phyloP scores from a whole-genome alignment of 2,888 invertebrate species.

The Cryptops parisi region DNA sequence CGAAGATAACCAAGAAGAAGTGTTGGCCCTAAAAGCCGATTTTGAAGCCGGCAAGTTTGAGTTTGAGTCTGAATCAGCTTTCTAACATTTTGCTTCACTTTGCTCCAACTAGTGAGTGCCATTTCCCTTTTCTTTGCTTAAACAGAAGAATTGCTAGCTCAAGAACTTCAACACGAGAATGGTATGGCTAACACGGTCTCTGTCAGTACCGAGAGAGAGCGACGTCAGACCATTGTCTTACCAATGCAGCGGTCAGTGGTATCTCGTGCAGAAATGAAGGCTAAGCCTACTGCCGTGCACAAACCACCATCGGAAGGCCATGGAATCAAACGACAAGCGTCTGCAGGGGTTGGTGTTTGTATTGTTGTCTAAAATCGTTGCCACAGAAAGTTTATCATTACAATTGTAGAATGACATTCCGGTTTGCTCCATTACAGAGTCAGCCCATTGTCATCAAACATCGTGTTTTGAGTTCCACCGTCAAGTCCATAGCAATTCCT shows the following conservation, averaged over 20 bases:
- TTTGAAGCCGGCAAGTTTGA: conserved; percentile 1
- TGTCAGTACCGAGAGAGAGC: too few species aligned
- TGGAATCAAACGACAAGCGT: not conserved
- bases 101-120: too few species aligned
- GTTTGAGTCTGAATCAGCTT: not conserved
- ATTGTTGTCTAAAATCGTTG: too few species aligned
- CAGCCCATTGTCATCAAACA: not conserved
- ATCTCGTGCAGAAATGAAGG: too few species aligned
- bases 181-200: too few species aligned
- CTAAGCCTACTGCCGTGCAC: too few species aligned
- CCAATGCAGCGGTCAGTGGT: not conserved
- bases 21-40: conserved; percentile 9
- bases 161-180: too few species aligned
- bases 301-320: too few species aligned
- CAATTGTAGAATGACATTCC: too few species aligned
- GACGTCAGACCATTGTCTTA: not conserved
- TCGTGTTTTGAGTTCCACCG: conserved; percentile 1
- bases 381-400: too few species aligned
- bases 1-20: conserved; percentile 7
- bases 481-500: conserved; percentile 1
- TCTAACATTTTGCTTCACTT: not conserved
- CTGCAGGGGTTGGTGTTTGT: not conserved
- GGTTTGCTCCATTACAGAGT: too few species aligned
- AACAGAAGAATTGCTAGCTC: conserved; percentile 2
- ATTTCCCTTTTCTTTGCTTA: too few species aligned